Percentiles rank a stretch among this genome's conserved stretches.
Evolutionary conservation across 2,113 vertebrate species (phyloP).

Genomic region (Carassius auratus): DNA sequence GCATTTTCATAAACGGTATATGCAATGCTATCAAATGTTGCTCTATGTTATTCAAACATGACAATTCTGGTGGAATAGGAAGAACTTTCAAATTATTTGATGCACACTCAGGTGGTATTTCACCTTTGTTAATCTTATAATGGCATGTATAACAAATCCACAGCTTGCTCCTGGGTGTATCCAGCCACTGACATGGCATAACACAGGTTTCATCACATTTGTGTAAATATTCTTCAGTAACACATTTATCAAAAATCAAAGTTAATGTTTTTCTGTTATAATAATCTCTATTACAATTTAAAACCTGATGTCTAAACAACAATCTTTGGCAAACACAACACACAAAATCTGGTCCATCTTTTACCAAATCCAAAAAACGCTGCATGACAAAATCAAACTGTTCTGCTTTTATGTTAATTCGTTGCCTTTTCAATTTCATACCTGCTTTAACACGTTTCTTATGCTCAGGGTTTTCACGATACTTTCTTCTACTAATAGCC

Average conservation of each 20-base stretch:
- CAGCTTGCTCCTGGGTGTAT: neutral
- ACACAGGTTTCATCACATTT: neutral
- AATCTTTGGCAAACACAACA: too few relatives aligned
- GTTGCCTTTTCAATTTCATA: too few relatives aligned
- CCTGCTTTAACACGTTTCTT: too few relatives aligned
- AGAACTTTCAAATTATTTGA: constrained; percentile 8
- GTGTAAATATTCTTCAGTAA: constrained; percentile 35
- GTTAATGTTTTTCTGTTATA: neutral
- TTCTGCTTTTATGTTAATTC: too few relatives aligned
- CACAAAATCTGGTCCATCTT: too few relatives aligned
- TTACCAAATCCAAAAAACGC: too few relatives aligned
- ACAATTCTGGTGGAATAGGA: constrained; percentile 27
- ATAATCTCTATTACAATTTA: constrained; percentile 17
- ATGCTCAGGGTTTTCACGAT: too few relatives aligned
- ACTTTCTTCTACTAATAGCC: too few relatives aligned
- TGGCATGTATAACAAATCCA: too few relatives aligned
- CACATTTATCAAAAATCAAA: neutral
- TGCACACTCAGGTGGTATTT: constrained; percentile 4
- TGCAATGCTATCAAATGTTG: constrained; percentile 36
- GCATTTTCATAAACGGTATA: constrained; percentile 40
- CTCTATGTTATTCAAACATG: constrained; percentile 32
- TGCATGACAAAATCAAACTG: too few relatives aligned
- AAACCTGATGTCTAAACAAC: too few relatives aligned
- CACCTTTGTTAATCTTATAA: constrained; percentile 25
- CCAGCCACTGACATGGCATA: neutral